Percentiles rank a stretch among this genome's conserved stretches.
phyloP scores from a whole-genome alignment of 2,113 vertebrate genomes.

The Heliornis fulica region DNA sequence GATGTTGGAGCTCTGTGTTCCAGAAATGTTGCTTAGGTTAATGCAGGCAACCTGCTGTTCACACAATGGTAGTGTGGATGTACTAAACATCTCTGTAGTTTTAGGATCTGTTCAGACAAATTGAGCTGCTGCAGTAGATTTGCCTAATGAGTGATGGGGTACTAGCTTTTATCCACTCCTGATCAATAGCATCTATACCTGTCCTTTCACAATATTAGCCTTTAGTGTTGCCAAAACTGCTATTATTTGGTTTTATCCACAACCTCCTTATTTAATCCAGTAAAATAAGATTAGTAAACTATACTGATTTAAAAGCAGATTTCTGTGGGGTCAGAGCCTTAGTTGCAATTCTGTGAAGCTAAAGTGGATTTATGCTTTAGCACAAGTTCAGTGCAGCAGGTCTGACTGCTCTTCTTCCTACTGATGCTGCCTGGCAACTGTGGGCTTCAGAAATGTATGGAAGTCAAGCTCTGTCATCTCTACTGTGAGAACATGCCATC shows the following conservation, averaged over 20 bases:
- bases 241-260: background rate
- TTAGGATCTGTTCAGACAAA: background rate
- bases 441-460: background rate
- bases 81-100: rapidly evolving
- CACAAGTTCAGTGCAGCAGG: background rate
- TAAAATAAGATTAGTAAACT: background rate
- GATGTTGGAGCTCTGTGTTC: background rate
- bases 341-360: background rate
- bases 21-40: background rate
- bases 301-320: background rate
- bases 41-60: rapidly evolving
- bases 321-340: background rate
- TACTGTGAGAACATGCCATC: background rate
- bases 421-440: background rate
- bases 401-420: background rate
- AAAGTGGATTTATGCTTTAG: background rate
- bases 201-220: background rate
- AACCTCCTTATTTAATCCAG: background rate
- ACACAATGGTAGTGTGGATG: rapidly evolving
- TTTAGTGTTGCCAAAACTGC: background rate
- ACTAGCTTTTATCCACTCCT: background rate
- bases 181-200: background rate
- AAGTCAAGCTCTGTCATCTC: background rate
- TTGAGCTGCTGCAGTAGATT: background rate
- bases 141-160: background rate